Percentiles rank a stretch among this genome's conserved stretches.
Evolutionary conservation across 2,888 invertebrate genomes (phyloP).

Genomic region (Serripes groenlandicus): DNA sequence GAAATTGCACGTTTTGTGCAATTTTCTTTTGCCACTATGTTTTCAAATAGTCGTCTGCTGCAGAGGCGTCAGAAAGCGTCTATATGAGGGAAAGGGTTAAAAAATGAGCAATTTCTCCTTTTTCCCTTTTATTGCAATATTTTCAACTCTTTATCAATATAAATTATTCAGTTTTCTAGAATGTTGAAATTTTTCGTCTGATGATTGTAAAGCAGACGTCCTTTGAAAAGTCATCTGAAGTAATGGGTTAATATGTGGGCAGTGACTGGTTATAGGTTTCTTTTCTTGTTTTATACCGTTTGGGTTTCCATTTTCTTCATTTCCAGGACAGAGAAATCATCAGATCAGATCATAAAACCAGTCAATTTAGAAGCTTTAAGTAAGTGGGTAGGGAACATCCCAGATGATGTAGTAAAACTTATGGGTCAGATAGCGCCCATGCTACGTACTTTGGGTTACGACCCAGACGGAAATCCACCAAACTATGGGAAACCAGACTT

Average conservation of each 20-base stretch:
- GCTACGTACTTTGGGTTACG: constrained; percentile 95
- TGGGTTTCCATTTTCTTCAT: background rate
- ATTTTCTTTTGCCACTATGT: background rate
- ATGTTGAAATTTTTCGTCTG: too few species aligned
- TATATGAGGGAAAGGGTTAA: constrained; percentile 5
- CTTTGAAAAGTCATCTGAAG: too few species aligned
- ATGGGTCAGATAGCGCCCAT: constrained; percentile 98
- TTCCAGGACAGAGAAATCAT: constrained; percentile 97
- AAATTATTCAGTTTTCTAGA: too few species aligned
- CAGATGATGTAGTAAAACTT: constrained; percentile 95
- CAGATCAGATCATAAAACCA: constrained; percentile 99
- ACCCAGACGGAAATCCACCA: constrained; percentile 98
- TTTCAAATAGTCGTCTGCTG: background rate
- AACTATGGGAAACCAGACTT: constrained; percentile 94
- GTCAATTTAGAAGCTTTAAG: constrained; percentile 97
- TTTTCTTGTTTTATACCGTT: background rate
- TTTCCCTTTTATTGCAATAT: too few species aligned
- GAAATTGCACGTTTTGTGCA: background rate
- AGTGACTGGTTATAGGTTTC: too few species aligned
- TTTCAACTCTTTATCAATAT: too few species aligned
- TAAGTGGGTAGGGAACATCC: constrained; percentile 88
- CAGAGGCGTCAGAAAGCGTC: background rate
- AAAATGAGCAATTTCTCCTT: background rate
- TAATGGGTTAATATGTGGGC: too few species aligned
- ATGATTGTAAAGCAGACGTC: too few species aligned